phyloP scores from a whole-genome alignment of 2,797 vertebrate species.

The Lutjanus argentimaculatus region DNA sequence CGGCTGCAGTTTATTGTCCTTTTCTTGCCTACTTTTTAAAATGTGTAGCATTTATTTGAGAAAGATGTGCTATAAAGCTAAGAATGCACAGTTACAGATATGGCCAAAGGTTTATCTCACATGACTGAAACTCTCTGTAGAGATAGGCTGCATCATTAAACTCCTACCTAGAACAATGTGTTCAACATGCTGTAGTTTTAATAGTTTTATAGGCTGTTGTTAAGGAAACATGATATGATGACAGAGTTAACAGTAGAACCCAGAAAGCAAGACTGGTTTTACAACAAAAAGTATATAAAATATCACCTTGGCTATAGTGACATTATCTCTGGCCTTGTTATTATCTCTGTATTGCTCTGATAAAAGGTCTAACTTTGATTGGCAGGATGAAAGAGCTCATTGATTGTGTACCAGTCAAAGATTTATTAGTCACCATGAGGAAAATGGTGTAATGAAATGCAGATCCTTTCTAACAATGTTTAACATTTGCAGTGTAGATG shows the following conservation, averaged over 20 bases:
- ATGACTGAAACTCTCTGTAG: neutral
- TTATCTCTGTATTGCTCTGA: slow-evolving; percentile 31
- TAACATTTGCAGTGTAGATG: no score
- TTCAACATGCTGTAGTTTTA: neutral
- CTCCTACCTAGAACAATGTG: neutral
- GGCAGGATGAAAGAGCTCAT: neutral
- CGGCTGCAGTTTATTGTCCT: slow-evolving; percentile 12
- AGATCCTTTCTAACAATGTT: no score
- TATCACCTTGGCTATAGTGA: slow-evolving; percentile 12
- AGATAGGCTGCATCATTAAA: neutral
- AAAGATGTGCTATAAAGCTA: neutral
- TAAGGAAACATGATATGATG: neutral
- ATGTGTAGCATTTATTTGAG: neutral
- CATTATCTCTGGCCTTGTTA: slow-evolving; percentile 25
- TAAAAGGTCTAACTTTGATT: slow-evolving; percentile 24
- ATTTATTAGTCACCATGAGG: neutral
- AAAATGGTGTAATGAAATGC: neutral
- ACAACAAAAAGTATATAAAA: slow-evolving; percentile 33
- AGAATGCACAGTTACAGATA: neutral
- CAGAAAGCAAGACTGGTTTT: neutral
- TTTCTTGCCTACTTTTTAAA: neutral
- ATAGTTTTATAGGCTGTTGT: slow-evolving; percentile 7
- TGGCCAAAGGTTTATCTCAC: slow-evolving; percentile 7
- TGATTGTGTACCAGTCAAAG: neutral
- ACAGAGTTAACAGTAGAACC: neutral